Conservation (phyloP, 2,113 vertebrate genomes). For the Tauraco erythrolophus region DNA sequence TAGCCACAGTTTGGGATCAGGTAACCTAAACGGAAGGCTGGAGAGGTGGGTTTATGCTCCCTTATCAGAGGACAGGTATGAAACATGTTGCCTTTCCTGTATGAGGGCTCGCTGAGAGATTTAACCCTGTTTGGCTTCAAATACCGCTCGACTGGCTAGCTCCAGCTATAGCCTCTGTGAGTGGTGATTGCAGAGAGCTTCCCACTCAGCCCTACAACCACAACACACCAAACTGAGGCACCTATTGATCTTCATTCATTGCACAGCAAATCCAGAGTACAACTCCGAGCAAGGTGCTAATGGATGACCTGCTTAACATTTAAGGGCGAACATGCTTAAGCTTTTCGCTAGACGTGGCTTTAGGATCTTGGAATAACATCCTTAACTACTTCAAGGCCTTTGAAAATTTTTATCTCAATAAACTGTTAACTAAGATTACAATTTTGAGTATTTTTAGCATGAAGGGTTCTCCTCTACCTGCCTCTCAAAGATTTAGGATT, state of each 20-base stretch:
- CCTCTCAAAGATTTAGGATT: neutral
- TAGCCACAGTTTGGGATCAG: neutral
- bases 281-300: neutral
- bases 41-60: neutral
- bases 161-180: neutral
- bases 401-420: neutral
- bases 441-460: neutral
- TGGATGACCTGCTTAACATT: neutral
- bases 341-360: neutral
- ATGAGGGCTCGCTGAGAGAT: neutral
- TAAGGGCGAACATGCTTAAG: neutral
- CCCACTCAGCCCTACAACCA: neutral
- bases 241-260: neutral
- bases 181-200: neutral
- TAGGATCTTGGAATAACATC: neutral
- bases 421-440: rapidly evolving
- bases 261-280: neutral
- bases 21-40: neutral
- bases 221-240: neutral
- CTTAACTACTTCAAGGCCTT: neutral
- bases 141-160: neutral
- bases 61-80: neutral
- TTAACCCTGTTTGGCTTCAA: neutral
- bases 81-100: neutral
- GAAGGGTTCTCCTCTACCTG: neutral